Conservation (phyloP, 2,888 invertebrate species). For the Parnassius orleans region DNA sequence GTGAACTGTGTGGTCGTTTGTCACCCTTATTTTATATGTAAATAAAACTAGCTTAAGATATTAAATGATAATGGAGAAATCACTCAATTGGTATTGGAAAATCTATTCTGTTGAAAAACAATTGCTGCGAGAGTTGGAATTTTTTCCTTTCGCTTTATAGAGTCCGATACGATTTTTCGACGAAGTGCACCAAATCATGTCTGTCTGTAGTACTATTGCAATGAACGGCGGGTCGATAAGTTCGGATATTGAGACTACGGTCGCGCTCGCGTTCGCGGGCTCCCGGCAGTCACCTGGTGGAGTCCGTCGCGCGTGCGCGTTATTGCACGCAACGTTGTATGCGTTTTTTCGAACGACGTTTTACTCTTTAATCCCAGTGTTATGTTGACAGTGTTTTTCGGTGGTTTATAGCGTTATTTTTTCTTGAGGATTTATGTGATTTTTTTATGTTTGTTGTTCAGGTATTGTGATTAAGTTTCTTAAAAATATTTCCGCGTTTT, state of each 20-base stretch:
- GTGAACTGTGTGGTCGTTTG: too few species aligned
- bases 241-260: conserved; percentile 19
- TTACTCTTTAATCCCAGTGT: conserved; percentile 13
- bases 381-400: conserved; percentile 23
- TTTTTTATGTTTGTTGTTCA: conserved; percentile 4
- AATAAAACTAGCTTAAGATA: too few species aligned
- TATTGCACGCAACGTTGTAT: not conserved
- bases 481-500: not conserved
- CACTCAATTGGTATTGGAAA: too few species aligned
- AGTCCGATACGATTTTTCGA: too few species aligned
- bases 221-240: conserved; percentile 23
- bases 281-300: conserved; percentile 21
- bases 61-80: too few species aligned
- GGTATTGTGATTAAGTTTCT: conserved; percentile 5
- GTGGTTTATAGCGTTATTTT: conserved; percentile 15
- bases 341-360: conserved; percentile 5
- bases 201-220: not conserved
- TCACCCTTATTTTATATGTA: too few species aligned
- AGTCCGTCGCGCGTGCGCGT: conserved; percentile 10
- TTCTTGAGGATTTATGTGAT: conserved; percentile 23
- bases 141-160: too few species aligned
- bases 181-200: too few species aligned
- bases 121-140: too few species aligned
- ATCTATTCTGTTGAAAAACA: too few species aligned
- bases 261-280: conserved; percentile 4